Base-by-base conservation (phyloP, 2,888 invertebrate species). In the Macropis europaea region DNA sequence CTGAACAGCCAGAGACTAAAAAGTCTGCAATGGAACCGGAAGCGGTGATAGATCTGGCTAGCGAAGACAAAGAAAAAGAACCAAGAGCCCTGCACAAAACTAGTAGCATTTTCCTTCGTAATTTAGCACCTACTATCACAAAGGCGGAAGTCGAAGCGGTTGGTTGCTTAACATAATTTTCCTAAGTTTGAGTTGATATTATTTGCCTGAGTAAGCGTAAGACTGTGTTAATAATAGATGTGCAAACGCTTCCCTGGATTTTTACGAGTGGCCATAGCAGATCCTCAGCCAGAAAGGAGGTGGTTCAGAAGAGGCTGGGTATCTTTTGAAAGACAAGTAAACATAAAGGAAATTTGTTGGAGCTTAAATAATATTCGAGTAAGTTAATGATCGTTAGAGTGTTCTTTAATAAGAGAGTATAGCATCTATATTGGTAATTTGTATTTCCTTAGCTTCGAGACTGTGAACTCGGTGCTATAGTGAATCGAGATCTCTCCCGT, bases 301-400 rank as follows among this genome's bases (percentile, higher is more conserved):
- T 99, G 99, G 96, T 96, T 97, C 90, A 94, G 99, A 11, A 94
- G 99, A 50, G 99, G 99, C 38, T 99, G 99, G 99, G 98, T 99
- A 32, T 99, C 99, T 0, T 99, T 99, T 91, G 95, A 97, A 78
- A 93, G 98, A 17, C 96, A 97, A 86, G 98, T 99, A 45, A 99
- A 99, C 90, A 99, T 99, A 79, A 99, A 99, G 89, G 99, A 99
- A 88, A 99, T 99, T 79, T 99, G 99, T 90, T 99, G 99, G 99
- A 97, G 97, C 88, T 92, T 99, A 40, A 99, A 99, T 89, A 98
- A 97, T 82, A 97, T 98, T 73, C 93, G 99, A 85, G 94, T 96
- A 90, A 90, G 91, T 86, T 7, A 3, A 7, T n/a, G 43, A 40
- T 32, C 7, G 9, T 9, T 40, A 1, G 0, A 11, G 9, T 9